Conservation (phyloP, 1,140 invertebrate genomes). For the Liolophura sinensis region DNA sequence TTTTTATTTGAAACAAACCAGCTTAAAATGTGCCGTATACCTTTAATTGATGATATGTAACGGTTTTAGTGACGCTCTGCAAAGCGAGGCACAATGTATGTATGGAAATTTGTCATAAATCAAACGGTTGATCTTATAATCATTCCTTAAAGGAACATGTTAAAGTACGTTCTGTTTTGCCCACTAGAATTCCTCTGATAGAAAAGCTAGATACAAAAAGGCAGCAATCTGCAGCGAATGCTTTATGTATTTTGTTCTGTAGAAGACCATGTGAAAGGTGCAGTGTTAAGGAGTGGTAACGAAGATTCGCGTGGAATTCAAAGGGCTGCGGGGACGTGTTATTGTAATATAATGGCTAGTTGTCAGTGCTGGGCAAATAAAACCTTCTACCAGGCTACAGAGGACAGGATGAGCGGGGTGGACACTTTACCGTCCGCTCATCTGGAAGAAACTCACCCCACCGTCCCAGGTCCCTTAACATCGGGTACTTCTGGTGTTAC, state of each 20-base stretch:
- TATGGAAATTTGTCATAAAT: neutral
- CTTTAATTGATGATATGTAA: too few species aligned
- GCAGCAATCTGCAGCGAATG: too few species aligned
- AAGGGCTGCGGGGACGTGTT: constrained; percentile 35
- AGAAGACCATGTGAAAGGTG: neutral
- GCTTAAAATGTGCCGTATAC: too few species aligned
- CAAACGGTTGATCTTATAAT: too few species aligned
- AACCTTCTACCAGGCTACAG: neutral
- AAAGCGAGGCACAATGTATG: too few species aligned
- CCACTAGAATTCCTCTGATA: too few species aligned
- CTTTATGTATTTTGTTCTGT: neutral
- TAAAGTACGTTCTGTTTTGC: too few species aligned
- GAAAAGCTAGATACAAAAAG: too few species aligned
- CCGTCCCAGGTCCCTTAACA: neutral
- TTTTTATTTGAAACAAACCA: too few species aligned
- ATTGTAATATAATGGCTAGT: constrained; percentile 31
- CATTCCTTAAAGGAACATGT: too few species aligned
- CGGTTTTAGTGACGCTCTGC: too few species aligned
- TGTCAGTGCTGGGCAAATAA: constrained; percentile 18
- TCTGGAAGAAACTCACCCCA: constrained; percentile 2
- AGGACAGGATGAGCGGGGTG: constrained; percentile 14
- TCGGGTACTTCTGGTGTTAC: constrained; percentile 6
- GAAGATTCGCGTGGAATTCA: constrained; percentile 29
- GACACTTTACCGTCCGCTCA: constrained; percentile 4
- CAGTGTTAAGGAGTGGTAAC: neutral